Evolutionary conservation across 2,113 vertebrate genomes (phyloP), one percentile per base, ranked within the genome.

Genomic region (Erythrocercus mccallii): DNA sequence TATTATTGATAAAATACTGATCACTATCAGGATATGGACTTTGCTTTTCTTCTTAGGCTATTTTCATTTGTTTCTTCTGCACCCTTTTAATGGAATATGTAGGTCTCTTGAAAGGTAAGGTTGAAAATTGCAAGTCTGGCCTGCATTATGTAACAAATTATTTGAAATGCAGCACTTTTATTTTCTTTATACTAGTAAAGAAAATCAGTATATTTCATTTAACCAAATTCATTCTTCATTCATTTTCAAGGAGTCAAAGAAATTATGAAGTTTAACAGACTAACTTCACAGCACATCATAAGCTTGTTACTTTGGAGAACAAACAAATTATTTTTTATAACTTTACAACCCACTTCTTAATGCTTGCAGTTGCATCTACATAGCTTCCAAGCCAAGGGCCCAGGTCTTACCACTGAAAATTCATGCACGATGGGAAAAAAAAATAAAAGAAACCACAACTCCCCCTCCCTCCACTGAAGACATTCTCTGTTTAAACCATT

Each of bases 31-130:
- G 96, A 96, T 98, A 96, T 97, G 97, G 97, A 98, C 93, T 98
- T 97, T 98, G 97, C 97, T 98, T 98, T 96, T 98, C 97, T 98
- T 98, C 98, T 97, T 98, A 98, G 98, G 97, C 97, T 97, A 90
- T 97, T 98, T 98, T 98, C 98, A 98, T 98, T 98, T 98, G 98
- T 98, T 98, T 97, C 98, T 98, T 98, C 98, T 97, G 98, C 98
- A 98, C 98, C 98, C 98, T 98, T 98, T 98, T 98, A 98, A 98
- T 97, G 97, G 98, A 96, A 97, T 98, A 97, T 99, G 58, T 99
- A 98, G 98, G 98, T 98, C 97, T 98, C 98, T 98, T 98, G 99
- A 99, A 98, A 99, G 99, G 99, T 99, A 99, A 99, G 98, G 97
- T 96, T 90, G 96, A 97, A 97, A 95, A 97, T 96, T 94, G 91